Evolutionary conservation across 2,113 vertebrate species (phyloP).

Genomic region (Bubo bubo): DNA sequence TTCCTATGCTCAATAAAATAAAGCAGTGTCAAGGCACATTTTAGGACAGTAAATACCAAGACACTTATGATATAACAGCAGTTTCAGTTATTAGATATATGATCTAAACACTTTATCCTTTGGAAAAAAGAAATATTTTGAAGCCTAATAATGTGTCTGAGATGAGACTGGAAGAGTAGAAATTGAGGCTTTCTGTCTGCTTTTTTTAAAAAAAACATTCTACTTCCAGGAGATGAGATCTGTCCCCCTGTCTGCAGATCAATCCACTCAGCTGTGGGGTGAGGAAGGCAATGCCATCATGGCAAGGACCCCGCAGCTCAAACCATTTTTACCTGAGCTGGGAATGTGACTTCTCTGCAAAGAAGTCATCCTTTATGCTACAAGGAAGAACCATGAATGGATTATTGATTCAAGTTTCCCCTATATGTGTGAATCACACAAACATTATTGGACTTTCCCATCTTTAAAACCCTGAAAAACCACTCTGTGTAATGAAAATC

Average conservation of each 20-base stretch:
- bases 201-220: background rate
- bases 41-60: background rate
- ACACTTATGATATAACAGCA: background rate
- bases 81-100: background rate
- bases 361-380: background rate
- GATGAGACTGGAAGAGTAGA: background rate
- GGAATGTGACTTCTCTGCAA: background rate
- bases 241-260: background rate
- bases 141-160: background rate
- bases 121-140: background rate
- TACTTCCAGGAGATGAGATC: background rate
- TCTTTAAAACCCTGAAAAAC: background rate
- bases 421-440: background rate
- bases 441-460: background rate
- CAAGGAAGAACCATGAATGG: background rate
- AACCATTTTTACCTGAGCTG: background rate
- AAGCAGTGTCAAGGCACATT: background rate
- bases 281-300: background rate
- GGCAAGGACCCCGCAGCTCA: background rate
- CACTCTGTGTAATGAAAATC: background rate
- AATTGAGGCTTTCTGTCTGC: background rate
- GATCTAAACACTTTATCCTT: background rate
- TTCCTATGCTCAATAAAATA: background rate
- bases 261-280: background rate
- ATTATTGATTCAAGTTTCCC: background rate